phyloP scores from a whole-genome alignment of 1,140 invertebrate species.

The Cecropterus lyciades region DNA sequence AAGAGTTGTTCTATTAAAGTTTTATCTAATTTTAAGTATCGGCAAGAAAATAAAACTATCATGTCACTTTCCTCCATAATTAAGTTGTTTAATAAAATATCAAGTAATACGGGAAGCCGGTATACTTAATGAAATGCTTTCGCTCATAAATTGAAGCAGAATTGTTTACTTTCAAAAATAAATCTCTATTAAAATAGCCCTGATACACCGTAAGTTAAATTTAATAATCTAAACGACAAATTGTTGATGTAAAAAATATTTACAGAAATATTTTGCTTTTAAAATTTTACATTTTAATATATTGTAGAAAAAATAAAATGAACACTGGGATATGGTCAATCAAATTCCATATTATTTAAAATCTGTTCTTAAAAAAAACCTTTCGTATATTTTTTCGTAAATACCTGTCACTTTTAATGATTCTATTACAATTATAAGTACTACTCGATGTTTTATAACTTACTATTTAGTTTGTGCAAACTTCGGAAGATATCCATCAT shows the following conservation, averaged over 20 bases:
- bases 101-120: neutral
- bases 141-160: neutral
- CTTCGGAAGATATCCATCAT: too few relatives aligned
- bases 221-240: neutral
- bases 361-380: too few relatives aligned
- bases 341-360: too few relatives aligned
- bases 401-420: too few relatives aligned
- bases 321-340: too few relatives aligned
- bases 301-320: neutral
- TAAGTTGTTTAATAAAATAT: slow-evolving; percentile 2
- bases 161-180: neutral
- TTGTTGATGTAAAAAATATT: neutral
- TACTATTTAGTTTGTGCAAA: too few relatives aligned
- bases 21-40: neutral
- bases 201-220: too few relatives aligned
- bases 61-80: neutral
- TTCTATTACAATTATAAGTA: too few relatives aligned
- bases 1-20: too few relatives aligned
- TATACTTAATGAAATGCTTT: neutral
- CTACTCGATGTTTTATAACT: too few relatives aligned
- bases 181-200: neutral
- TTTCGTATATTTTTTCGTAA: too few relatives aligned
- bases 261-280: slow-evolving; percentile 1
- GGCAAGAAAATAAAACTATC: neutral
- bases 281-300: neutral